Base-by-base conservation (phyloP, 2,113 vertebrate genomes). In the Pitta sordida region DNA sequence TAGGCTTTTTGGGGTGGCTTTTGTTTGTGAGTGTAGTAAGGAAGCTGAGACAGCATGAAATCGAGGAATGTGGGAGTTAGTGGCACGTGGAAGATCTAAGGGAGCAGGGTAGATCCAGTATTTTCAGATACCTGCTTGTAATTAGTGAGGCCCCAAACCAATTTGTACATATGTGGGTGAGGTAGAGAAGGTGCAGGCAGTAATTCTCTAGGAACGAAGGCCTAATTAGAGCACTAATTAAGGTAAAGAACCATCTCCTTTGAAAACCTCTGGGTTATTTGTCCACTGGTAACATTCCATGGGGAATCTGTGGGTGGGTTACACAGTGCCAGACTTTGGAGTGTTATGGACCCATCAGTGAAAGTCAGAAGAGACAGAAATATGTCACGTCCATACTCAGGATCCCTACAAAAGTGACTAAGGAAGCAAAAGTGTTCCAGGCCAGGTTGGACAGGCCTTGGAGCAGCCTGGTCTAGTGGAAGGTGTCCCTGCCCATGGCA, bases 341-440 rank as follows among this genome's bases (percentile, higher is more conserved):
- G 52, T 6, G 44, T 11, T 62, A 5, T 0, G 22, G 75, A 81
- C 36, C 36, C 4, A 0, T 71, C 30, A 5, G 52, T 49, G 64
- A 30, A 53, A 59, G 75, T 43, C 39, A 29, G 36, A n/a, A 77
- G 67, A 53, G 71, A 36, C 41, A 53, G 37, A 70, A 75, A 32
- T 32, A 21, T 3, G 34, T 58, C 24, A 63, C 4, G 0, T 21
- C 52, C 21, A 1, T 32, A 1, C 39, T 27, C 0, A 2, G 51
- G 53, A 62, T 58, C 63, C 34, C 37, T 62, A 0, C 20, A 15
- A 3, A 26, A n/a, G 16, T 77, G 53, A 22, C 43, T 18, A 11
- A 39, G 24, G 81, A 70, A 83, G 37, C 17, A 32, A 36, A 78
- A 44, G 8, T 19, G 2, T 55, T 41, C 63, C 41, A 69, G 34